A percentile compares a stretch with the other conserved stretches of the same genome.
These are phyloP conservation scores for Pseudomyrmex dendroicus DNA, from an alignment of 1,140 invertebrate species.

Conservation along the genomic window DNA sequence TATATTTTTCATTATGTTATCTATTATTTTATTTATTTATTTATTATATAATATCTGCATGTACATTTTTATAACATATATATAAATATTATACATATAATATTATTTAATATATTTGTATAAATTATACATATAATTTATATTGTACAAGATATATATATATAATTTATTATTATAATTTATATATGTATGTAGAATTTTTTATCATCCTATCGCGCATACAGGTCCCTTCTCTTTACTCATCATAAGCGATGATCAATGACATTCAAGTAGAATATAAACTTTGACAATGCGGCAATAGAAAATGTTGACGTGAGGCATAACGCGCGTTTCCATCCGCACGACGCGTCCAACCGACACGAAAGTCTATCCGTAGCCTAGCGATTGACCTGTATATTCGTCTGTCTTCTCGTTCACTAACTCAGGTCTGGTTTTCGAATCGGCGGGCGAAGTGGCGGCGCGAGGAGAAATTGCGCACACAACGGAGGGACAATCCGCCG, in stretches of 20 bases:
- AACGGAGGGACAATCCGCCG: conserved; percentile 87
- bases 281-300: not conserved
- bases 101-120: no score
- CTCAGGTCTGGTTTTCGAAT: conserved; percentile 99
- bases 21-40: no score
- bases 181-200: not conserved
- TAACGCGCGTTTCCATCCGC: not conserved
- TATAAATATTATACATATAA: no score
- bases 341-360: conserved; percentile 33
- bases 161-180: not conserved
- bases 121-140: no score
- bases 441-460: conserved; percentile 98
- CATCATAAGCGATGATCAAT: not conserved
- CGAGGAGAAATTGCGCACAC: conserved; percentile 98
- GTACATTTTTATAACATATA: no score
- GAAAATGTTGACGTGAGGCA: not conserved
- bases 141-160: not conserved
- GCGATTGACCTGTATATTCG: conserved; percentile 81
- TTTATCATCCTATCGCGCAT: not conserved
- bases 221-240: conserved; percentile 24
- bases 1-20: no score
- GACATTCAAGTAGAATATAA: not conserved
- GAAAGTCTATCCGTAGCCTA: conserved; percentile 68
- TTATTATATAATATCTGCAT: no score
- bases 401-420: conserved; percentile 83